Evolutionary conservation across 92 coral and sea anemone genomes (phyloP).

Genomic region (Parazoanthus atlanticus): DNA sequence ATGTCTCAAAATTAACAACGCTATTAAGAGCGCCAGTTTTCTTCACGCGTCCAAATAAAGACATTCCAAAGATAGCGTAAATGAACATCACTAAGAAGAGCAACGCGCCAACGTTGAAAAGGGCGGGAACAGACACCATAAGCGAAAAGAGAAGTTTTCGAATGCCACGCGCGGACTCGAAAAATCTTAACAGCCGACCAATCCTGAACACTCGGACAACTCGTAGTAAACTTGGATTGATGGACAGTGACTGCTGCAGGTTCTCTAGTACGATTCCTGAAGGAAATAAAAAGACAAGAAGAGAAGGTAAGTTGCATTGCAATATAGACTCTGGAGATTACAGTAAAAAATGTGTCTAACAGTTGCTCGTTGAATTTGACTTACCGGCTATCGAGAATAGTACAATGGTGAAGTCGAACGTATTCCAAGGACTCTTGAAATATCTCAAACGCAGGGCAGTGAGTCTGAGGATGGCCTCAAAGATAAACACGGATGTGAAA

Average conservation of each 20-base stretch:
- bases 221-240: slow-evolving; percentile 89
- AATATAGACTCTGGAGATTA: background rate
- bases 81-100: slow-evolving; percentile 87
- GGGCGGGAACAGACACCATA: slow-evolving; percentile 85
- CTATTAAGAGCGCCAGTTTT: slow-evolving; percentile 91
- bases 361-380: slow-evolving; percentile 20
- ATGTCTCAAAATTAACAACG: slow-evolving; percentile 94
- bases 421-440: slow-evolving; percentile 85
- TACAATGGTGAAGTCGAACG: slow-evolving; percentile 87
- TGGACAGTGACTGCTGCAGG: slow-evolving; percentile 57
- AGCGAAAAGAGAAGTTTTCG: slow-evolving; percentile 84
- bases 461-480: slow-evolving; percentile 87
- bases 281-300: slow-evolving; percentile 11
- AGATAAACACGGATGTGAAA: slow-evolving; percentile 82
- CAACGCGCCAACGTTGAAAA: slow-evolving; percentile 91
- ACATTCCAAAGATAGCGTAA: slow-evolving; percentile 95
- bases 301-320: background rate
- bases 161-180: slow-evolving; percentile 95
- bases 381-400: slow-evolving; percentile 83
- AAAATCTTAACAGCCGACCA: slow-evolving; percentile 87
- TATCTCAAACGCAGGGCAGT: slow-evolving; percentile 81
- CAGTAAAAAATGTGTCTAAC: background rate
- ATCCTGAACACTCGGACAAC: slow-evolving; percentile 91
- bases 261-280: slow-evolving; percentile 79
- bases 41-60: slow-evolving; percentile 86